These are phyloP conservation scores for Clarias platycephalus DNA, from an alignment of 2,797 vertebrate species.

Conservation along the genomic window DNA sequence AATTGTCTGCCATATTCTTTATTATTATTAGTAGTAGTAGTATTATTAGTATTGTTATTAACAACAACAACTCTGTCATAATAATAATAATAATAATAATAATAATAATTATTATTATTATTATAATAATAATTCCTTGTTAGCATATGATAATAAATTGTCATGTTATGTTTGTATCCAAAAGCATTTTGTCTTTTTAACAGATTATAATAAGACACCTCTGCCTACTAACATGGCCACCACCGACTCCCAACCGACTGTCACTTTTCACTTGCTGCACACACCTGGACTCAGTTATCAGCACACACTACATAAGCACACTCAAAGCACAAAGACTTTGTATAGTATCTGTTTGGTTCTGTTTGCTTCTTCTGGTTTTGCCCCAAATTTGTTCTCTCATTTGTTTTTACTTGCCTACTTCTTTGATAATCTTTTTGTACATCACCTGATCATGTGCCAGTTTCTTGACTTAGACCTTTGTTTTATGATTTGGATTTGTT, in stretches of 20 bases:
- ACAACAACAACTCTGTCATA: no score
- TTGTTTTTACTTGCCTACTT: neutral
- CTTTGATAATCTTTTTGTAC: no score
- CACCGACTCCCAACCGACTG: neutral
- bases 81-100: no score
- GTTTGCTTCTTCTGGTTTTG: neutral
- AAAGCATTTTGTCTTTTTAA: neutral
- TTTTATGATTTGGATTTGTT: neutral
- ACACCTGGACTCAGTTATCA: constrained; percentile 12
- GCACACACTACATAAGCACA: neutral
- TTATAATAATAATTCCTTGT: neutral
- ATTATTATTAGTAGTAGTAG: neutral
- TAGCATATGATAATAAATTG: neutral
- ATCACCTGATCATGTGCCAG: neutral
- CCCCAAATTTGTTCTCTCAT: neutral
- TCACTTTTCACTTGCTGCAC: neutral
- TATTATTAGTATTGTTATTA: neutral
- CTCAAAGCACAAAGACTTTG: neutral
- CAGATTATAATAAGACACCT: neutral
- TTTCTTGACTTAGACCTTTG: neutral
- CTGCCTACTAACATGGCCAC: neutral
- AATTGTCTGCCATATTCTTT: neutral
- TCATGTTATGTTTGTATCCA: neutral
- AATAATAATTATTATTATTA: no score
- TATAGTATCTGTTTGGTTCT: neutral